These are phyloP conservation scores for Gobio occitaniae DNA, from an alignment of 2,797 vertebrate species.

Conservation along the genomic window DNA sequence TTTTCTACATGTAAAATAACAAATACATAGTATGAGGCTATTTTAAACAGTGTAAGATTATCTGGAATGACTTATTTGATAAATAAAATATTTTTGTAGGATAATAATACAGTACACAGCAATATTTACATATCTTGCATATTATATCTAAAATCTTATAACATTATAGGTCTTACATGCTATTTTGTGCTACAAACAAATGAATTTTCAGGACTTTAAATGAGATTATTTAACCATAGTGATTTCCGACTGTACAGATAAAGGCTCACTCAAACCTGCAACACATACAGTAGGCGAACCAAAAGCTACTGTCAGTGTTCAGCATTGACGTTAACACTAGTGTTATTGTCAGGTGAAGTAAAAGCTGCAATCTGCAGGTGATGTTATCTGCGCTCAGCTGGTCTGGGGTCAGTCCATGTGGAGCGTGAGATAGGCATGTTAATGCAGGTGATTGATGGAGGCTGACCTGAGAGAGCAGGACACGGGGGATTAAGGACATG, in stretches of 20 bases:
- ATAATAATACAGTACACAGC: too few relatives aligned
- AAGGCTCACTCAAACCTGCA: constrained; percentile 45
- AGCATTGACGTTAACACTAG: background rate
- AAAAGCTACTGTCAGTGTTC: constrained; percentile 62
- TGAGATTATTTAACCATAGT: background rate
- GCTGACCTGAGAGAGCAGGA: constrained; percentile 54
- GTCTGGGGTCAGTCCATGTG: constrained; percentile 73
- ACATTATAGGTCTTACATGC: background rate
- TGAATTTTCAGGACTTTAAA: background rate
- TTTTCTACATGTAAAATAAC: background rate
- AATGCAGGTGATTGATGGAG: constrained; percentile 80
- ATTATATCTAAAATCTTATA: too few relatives aligned
- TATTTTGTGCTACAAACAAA: background rate
- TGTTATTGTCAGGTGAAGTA: constrained; percentile 53
- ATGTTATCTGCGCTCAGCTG: constrained; percentile 77
- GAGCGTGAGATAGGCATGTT: constrained; percentile 73
- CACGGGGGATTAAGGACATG: constrained; percentile 70
- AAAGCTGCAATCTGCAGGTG: constrained; percentile 68
- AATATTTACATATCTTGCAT: too few relatives aligned
- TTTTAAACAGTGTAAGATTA: background rate
- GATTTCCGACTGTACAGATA: background rate
- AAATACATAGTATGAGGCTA: background rate
- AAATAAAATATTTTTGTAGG: background rate
- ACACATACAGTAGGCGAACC: constrained; percentile 57
- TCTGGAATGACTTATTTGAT: background rate